These are phyloP conservation scores for Drosophila anomalata DNA, from an alignment of 2,888 invertebrate genomes.

Conservation along the genomic window DNA sequence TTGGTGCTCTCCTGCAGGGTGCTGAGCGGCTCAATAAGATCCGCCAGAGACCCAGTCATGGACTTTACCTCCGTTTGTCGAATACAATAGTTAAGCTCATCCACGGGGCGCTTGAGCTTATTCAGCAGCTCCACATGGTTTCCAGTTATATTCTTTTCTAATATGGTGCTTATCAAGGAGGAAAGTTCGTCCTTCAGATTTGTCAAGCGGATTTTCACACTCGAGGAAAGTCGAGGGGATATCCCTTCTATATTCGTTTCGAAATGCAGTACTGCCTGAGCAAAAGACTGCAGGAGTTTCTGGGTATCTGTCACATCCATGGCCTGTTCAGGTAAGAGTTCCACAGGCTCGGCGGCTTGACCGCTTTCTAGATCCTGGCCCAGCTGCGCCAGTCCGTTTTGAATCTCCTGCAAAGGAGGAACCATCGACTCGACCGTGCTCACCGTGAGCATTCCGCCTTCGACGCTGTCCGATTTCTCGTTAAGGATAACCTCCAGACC, in stretches of 20 bases:
- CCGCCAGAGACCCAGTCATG: slow-evolving; percentile 81
- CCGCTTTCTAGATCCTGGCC: slow-evolving; percentile 84
- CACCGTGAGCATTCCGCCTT: slow-evolving; percentile 83
- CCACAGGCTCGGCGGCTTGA: slow-evolving; percentile 70
- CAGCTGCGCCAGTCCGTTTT: slow-evolving; percentile 85
- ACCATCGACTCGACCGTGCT: slow-evolving; percentile 84
- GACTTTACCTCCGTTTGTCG: slow-evolving; percentile 83
- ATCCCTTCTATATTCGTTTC: slow-evolving; percentile 83
- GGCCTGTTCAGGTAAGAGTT: slow-evolving; percentile 60
- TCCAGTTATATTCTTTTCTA: slow-evolving; percentile 84
- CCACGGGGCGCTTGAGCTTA: slow-evolving; percentile 85
- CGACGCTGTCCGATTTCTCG: slow-evolving; percentile 75
- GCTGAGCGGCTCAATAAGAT: slow-evolving; percentile 82
- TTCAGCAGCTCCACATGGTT: slow-evolving; percentile 84
- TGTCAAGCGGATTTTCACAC: slow-evolving; percentile 78
- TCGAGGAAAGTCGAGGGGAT: slow-evolving; percentile 67
- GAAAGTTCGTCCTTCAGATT: slow-evolving; percentile 85
- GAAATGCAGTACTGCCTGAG: slow-evolving; percentile 83
- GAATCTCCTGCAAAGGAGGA: slow-evolving; percentile 86
- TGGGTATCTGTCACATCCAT: slow-evolving; percentile 83
- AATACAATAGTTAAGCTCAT: slow-evolving; percentile 84
- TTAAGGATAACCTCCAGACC: slow-evolving; percentile 85
- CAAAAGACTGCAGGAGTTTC: slow-evolving; percentile 83
- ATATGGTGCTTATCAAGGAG: slow-evolving; percentile 85
- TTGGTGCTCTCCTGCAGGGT: slow-evolving; percentile 81